Percentiles rank a stretch among this genome's conserved stretches.
Conservation (phyloP, 2,797 vertebrate species). For the Muscicapa striata region DNA sequence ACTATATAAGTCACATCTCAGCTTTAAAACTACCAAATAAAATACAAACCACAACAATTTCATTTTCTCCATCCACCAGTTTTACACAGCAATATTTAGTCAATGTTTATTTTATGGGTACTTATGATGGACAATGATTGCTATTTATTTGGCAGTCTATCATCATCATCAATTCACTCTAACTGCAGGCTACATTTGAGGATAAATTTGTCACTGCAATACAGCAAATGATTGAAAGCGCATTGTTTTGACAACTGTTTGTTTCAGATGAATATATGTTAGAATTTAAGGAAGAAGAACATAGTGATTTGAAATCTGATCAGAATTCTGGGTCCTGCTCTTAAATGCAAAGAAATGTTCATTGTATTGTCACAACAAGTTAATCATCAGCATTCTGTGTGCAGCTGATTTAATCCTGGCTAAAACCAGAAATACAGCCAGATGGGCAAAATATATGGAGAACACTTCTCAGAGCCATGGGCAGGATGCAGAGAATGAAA, state of each 20-base stretch:
- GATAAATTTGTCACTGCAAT: not conserved
- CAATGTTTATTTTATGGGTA: not conserved
- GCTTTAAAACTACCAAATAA: not conserved
- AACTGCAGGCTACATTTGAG: not conserved
- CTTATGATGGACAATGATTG: not conserved
- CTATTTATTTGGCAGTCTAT: not conserved
- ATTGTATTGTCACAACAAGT: not conserved
- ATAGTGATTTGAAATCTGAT: not conserved
- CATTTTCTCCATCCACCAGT: not conserved
- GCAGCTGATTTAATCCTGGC: not conserved
- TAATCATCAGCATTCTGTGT: not conserved
- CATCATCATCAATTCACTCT: not conserved
- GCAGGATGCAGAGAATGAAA: not conserved
- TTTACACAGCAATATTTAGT: not conserved
- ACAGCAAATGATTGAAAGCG: not conserved
- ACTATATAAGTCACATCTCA: not conserved
- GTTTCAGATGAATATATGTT: not conserved
- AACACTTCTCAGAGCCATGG: not conserved
- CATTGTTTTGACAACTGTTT: not conserved
- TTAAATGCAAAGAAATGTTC: not conserved
- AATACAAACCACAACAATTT: not conserved
- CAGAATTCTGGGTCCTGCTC: not conserved
- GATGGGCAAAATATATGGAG: not conserved
- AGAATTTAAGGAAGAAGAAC: not conserved
- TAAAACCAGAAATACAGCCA: not conserved